These are phyloP conservation scores for Drosophila borborema DNA, from an alignment of 2,888 invertebrate species.

Conservation along the genomic window DNA sequence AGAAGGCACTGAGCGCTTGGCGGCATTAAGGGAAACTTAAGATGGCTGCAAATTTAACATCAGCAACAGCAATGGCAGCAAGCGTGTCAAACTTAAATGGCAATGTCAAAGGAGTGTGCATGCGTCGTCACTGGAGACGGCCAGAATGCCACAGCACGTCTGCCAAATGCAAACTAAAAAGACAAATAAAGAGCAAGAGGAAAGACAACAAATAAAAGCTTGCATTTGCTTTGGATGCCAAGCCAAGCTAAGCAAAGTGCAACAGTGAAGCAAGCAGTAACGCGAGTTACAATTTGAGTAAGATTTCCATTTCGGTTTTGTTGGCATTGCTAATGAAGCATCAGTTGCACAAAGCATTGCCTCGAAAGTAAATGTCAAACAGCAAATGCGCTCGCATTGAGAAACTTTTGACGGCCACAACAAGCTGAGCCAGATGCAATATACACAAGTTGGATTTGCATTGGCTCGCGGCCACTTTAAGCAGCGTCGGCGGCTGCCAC, in stretches of 20 bases:
- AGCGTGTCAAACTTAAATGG: slow-evolving; percentile 60
- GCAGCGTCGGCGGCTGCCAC: slow-evolving; percentile 25
- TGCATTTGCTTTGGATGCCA: slow-evolving; percentile 40
- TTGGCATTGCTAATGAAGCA: slow-evolving; percentile 66
- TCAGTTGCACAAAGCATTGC: slow-evolving; percentile 11
- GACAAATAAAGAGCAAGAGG: slow-evolving; percentile 48
- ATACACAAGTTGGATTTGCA: slow-evolving; percentile 29
- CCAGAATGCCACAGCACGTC: slow-evolving; percentile 36
- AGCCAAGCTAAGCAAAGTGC: slow-evolving; percentile 21
- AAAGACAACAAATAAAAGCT: slow-evolving; percentile 24
- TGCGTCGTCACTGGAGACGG: slow-evolving; percentile 11
- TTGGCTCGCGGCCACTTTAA: slow-evolving; percentile 56
- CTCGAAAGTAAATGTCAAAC: slow-evolving; percentile 42
- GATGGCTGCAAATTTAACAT: slow-evolving; percentile 51
- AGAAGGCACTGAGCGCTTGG: slow-evolving; percentile 27
- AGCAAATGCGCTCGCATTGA: slow-evolving; percentile 17
- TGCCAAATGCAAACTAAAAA: slow-evolving; percentile 57
- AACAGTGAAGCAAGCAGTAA: slow-evolving; percentile 35
- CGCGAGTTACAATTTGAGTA: slow-evolving; percentile 31
- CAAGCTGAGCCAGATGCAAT: slow-evolving; percentile 12
- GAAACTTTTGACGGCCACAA: slow-evolving; percentile 39
- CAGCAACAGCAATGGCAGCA: slow-evolving; percentile 4
- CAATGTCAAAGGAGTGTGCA: slow-evolving; percentile 27
- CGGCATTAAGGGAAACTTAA: slow-evolving; percentile 67
- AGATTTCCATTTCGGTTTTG: slow-evolving; percentile 36